A percentile compares a stretch with the other conserved stretches of the same genome.
Evolutionary conservation across 1,140 invertebrate genomes (phyloP).

Genomic region (Melanaphis sacchari): DNA sequence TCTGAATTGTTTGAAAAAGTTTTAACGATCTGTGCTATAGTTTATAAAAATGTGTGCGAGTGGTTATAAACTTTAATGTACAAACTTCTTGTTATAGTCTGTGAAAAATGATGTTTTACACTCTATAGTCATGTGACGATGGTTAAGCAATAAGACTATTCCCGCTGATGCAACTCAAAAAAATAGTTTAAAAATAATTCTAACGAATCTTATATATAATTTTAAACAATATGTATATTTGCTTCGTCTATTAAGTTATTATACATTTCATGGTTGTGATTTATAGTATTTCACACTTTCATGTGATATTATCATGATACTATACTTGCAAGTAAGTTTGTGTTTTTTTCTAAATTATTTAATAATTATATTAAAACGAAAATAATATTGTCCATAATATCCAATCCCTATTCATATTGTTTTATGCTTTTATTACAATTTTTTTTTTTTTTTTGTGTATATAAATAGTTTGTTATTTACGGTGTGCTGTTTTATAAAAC

Average conservation of each 20-base stretch:
- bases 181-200: not conserved
- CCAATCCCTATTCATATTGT: not conserved
- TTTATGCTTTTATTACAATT: not conserved
- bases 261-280: not conserved
- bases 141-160: not conserved
- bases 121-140: not conserved
- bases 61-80: conserved; percentile 44
- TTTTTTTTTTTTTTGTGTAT: not conserved
- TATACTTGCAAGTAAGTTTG: not conserved
- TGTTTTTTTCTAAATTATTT: not conserved
- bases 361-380: not conserved
- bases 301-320: not conserved
- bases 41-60: conserved; percentile 33
- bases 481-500: not conserved
- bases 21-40: conserved; percentile 19
- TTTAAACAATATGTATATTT: not conserved
- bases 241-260: not conserved
- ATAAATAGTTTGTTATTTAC: not conserved
- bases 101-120: conserved; percentile 36
- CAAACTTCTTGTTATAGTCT: conserved; percentile 20
- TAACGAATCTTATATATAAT: not conserved
- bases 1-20: conserved; percentile 35
- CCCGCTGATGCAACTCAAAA: not conserved
- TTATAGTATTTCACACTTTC: not conserved
- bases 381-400: not conserved